These are phyloP conservation scores for Micronycteris hirsuta DNA, from an alignment of 2,113 vertebrate genomes.

Conservation along the genomic window DNA sequence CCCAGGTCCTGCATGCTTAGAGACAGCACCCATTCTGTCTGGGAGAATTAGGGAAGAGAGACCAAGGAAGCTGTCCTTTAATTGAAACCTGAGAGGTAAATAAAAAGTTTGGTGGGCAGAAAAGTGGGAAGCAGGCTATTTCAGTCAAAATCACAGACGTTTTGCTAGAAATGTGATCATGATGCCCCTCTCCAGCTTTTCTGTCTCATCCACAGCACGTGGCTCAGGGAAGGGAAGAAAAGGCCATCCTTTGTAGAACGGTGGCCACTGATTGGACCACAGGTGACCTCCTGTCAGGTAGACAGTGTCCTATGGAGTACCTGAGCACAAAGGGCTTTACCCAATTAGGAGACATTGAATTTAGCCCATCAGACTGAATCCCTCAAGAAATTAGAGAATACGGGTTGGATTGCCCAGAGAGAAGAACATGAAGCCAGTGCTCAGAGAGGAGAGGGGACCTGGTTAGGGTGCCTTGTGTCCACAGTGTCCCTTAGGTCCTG, in stretches of 20 bases:
- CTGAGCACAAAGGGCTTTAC: neutral
- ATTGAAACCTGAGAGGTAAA: neutral
- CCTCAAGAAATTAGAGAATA: neutral
- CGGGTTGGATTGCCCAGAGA: neutral
- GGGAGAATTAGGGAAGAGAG: neutral
- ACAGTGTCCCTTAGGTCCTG: neutral
- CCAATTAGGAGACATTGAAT: neutral
- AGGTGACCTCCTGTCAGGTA: neutral
- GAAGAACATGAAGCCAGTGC: neutral
- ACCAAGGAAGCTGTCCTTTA: neutral
- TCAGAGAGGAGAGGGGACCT: neutral
- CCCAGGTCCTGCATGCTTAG: neutral
- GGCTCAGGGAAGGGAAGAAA: neutral
- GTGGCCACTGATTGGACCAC: neutral
- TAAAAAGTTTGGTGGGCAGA: neutral
- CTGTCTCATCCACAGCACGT: neutral
- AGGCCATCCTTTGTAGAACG: neutral
- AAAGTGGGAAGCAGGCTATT: neutral
- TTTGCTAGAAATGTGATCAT: neutral
- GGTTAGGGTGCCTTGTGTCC: neutral
- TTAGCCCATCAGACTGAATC: neutral
- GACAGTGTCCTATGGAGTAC: neutral
- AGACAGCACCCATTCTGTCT: neutral
- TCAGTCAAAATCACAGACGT: rapidly evolving
- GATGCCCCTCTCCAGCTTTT: neutral